Base-by-base conservation (phyloP, 1,140 invertebrate species). In the Cylas formicarius region DNA sequence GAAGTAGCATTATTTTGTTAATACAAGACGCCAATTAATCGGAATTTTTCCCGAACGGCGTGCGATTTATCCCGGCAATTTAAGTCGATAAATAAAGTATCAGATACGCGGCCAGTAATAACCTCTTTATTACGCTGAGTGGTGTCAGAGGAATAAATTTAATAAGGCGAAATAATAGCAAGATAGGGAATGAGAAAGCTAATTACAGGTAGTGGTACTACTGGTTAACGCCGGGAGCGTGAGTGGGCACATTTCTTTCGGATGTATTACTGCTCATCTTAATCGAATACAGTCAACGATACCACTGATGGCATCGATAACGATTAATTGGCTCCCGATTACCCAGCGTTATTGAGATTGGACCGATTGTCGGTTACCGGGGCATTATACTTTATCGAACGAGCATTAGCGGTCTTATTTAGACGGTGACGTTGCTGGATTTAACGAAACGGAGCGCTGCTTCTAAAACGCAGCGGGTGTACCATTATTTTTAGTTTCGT, bases 291-390 rank as follows among this genome's bases (percentile, higher is more conserved):
- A 48, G 51, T 49, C 52, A 54, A 42, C 51, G 55, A 56, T 56
- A 56, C 43, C 48, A 37, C 40, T 39, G 56, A 58, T 58, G 44
- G 45, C 48, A 58, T 58, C 56, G 54, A 54, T 54, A 48, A 50
- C 37, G 44, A 58, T 58, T 58, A 58, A 58, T 58, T 56, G 54
- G 56, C 56, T 56, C 51, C 56, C 53, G 56, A 54, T 48, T 58
- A 58, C 56, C 53, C 51, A 56, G 50, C 51, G 39, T 48, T 56
- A 58, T 56, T 56, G 56, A 54, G 56, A 58, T 58, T 56, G 56
- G 52, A 45, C 36, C 48, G 36, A 52, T 46, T 42, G 40, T 14
- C 34, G 29, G 45, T 40, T 26, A 16, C 28, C 26, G 22, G 23
- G 41, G 48, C 42, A 55, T 55, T 55, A 55, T 55, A 50, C 53